Evolutionary conservation across 2,113 vertebrate genomes (phyloP).

Genomic region (Varanus salvator): DNA sequence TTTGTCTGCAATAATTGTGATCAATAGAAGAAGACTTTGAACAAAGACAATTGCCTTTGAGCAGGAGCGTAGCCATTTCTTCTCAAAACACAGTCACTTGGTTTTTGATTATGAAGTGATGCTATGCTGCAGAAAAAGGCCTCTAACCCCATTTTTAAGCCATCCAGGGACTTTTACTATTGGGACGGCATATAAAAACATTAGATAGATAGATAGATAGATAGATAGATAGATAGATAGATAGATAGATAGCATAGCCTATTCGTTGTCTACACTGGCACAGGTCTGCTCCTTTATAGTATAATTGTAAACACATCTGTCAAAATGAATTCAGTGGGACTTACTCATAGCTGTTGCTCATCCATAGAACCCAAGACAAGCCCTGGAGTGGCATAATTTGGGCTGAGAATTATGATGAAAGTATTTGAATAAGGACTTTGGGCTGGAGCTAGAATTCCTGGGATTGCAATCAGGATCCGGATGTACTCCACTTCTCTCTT

Average conservation of each 20-base stretch:
- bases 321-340: too few species aligned
- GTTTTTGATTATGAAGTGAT: too few species aligned
- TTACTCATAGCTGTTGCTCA: too few species aligned
- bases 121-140: too few species aligned
- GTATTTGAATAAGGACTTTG: background rate
- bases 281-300: background rate
- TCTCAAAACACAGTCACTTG: slow-evolving; percentile 26
- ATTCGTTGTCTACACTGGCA: slow-evolving; percentile 55
- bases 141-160: too few species aligned
- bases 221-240: too few species aligned
- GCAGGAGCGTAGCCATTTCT: slow-evolving; percentile 50
- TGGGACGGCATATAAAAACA: too few species aligned
- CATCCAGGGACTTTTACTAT: too few species aligned
- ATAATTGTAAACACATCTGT: too few species aligned
- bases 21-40: slow-evolving; percentile 72
- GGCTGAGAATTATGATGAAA: background rate
- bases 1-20: slow-evolving; percentile 74
- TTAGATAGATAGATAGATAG: too few species aligned
- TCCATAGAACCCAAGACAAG: too few species aligned
- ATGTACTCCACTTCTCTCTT: background rate
- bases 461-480: background rate
- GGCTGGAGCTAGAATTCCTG: background rate
- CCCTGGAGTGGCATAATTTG: background rate
- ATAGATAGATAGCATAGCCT: too few species aligned
- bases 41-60: slow-evolving; percentile 72